phyloP scores from a whole-genome alignment of 2,888 invertebrate species.

The Polylopha cassiicola region DNA sequence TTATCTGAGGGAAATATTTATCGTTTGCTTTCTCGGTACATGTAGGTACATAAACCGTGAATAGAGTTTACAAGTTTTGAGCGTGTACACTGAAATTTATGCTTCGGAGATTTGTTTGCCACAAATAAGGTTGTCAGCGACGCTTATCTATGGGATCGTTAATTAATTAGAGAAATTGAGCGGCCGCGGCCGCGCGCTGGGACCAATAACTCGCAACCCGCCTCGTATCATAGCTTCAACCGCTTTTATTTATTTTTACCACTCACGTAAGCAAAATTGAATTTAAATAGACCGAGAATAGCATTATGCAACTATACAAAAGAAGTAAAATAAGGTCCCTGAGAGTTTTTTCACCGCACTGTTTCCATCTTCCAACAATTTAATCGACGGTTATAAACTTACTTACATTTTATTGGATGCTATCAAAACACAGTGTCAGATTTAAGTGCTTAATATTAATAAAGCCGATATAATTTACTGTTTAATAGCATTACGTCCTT shows the following conservation, averaged over 20 bases:
- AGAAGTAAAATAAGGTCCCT: not conserved
- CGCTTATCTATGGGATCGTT: conserved; percentile 75
- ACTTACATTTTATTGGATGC: not conserved
- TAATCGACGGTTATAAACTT: not conserved
- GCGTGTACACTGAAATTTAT: conserved; percentile 74
- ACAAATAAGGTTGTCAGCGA: conserved; percentile 77
- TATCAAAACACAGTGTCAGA: not conserved
- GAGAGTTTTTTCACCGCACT: not conserved
- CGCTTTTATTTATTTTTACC: conserved; percentile 72
- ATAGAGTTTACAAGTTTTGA: conserved; percentile 71
- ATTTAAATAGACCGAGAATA: conserved; percentile 57
- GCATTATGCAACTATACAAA: conserved; percentile 41
- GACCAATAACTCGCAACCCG: conserved; percentile 75
- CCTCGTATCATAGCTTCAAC: conserved; percentile 73
- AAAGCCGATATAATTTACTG: conserved; percentile 1
- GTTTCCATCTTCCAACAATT: not conserved
- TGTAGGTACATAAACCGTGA: conserved; percentile 46
- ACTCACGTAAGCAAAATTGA: conserved; percentile 75
- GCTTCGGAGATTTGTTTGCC: conserved; percentile 74
- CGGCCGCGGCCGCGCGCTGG: conserved; percentile 67
- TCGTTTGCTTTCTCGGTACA: conserved; percentile 51
- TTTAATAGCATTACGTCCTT: conserved; percentile 7
- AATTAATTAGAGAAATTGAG: conserved; percentile 78
- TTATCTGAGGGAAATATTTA: conserved; percentile 37
- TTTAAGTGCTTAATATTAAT: conserved; percentile 1